Evolutionary conservation across 2,888 invertebrate genomes (phyloP).

Genomic region (Drosophila eohydei): DNA sequence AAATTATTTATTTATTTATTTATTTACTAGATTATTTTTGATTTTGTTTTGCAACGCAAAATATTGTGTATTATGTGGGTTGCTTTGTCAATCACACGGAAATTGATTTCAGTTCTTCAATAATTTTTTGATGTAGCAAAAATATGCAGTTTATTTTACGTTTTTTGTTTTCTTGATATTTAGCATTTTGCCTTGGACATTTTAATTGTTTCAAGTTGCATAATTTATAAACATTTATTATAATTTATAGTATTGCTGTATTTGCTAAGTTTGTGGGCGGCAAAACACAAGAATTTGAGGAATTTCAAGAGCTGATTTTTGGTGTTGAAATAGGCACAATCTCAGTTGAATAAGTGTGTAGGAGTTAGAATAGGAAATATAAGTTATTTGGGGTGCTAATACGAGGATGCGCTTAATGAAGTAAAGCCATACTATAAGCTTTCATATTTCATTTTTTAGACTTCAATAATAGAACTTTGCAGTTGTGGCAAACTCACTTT

Average conservation of each 20-base stretch:
- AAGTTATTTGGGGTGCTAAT: neutral
- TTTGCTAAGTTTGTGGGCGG: neutral
- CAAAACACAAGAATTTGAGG: neutral
- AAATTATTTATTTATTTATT: slow-evolving; percentile 2
- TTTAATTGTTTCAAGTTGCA: neutral
- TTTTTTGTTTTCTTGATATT: slow-evolving; percentile 7
- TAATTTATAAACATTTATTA: neutral
- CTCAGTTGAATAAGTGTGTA: neutral
- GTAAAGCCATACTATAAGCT: too few relatives aligned
- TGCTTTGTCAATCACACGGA: slow-evolving; percentile 57
- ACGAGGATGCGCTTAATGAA: too few relatives aligned
- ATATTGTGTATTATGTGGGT: slow-evolving; percentile 39
- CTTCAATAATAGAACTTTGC: too few relatives aligned
- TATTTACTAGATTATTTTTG: slow-evolving; percentile 3
- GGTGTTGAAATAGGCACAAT: neutral
- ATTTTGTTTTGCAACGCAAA: slow-evolving; percentile 18
- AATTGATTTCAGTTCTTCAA: slow-evolving; percentile 16
- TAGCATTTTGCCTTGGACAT: slow-evolving; percentile 28
- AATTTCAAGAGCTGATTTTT: neutral
- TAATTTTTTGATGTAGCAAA: slow-evolving; percentile 11
- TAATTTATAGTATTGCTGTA: neutral
- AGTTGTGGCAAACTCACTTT: neutral
- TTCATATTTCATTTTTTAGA: too few relatives aligned
- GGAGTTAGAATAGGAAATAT: neutral
- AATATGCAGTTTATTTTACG: slow-evolving; percentile 16